Percentiles rank a stretch among this genome's conserved stretches.
Conservation (phyloP, 2,888 invertebrate species). For the Tinea semifulvella region DNA sequence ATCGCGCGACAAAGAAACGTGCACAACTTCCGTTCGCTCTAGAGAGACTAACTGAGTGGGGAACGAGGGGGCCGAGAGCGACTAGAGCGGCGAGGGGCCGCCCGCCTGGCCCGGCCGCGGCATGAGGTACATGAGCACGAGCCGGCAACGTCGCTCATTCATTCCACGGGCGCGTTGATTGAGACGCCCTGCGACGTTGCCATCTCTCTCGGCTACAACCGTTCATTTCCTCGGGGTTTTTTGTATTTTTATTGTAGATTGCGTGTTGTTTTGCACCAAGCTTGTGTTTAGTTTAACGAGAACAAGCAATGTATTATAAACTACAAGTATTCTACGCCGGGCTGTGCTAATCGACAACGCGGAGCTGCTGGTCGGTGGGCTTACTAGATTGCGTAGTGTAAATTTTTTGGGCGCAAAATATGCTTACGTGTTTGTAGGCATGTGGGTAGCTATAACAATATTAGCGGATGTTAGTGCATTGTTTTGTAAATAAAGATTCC, state of each 20-base stretch:
- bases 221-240: too few species aligned
- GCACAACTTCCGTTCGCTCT: slow-evolving; percentile 43
- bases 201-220: background rate
- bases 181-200: slow-evolving; percentile 4
- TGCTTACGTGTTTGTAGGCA: too few species aligned
- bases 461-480: slow-evolving; percentile 38
- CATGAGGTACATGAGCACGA: slow-evolving; percentile 25
- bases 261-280: too few species aligned
- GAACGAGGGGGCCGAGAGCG: slow-evolving; percentile 21
- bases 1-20: slow-evolving; percentile 22
- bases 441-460: slow-evolving; percentile 32
- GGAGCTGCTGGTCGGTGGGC: too few species aligned
- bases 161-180: background rate
- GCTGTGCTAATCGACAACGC: too few species aligned
- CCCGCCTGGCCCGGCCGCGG: slow-evolving; percentile 46
- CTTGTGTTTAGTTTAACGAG: too few species aligned
- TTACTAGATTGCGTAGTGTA: slow-evolving; percentile 22
- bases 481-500: slow-evolving; percentile 30
- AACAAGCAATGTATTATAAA: too few species aligned
- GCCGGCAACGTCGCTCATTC: slow-evolving; percentile 12
- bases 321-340: too few species aligned
- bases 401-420: slow-evolving; percentile 26
- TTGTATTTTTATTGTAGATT: too few species aligned
- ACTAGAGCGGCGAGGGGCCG: slow-evolving; percentile 46
- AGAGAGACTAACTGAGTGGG: slow-evolving; percentile 47